phyloP scores from a whole-genome alignment of 2,797 vertebrate genomes.

The Sebastes jordani region DNA sequence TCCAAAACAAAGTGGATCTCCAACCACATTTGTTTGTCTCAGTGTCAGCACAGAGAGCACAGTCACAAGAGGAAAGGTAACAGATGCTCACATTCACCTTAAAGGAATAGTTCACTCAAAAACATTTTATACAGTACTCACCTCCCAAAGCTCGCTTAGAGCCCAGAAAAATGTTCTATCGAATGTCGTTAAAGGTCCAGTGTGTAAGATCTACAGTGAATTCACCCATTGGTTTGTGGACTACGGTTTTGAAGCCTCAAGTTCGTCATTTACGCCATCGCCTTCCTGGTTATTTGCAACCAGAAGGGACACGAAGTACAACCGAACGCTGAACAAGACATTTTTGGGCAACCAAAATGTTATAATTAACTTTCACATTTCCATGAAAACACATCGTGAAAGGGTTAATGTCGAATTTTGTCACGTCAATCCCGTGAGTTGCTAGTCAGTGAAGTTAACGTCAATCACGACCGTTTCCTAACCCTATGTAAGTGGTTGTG shows the following conservation, averaged over 20 bases:
- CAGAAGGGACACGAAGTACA: too few relatives aligned
- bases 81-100: constrained; percentile 5
- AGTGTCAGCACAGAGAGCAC: constrained; percentile 27
- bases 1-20: constrained; percentile 43
- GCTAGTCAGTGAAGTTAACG: too few relatives aligned
- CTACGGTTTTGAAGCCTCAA: not conserved
- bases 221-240: not conserved
- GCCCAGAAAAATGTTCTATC: not conserved
- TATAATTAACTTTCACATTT: too few relatives aligned
- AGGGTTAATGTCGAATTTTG: too few relatives aligned
- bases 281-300: not conserved
- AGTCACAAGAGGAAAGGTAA: not conserved
- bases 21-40: constrained; percentile 45
- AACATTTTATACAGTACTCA: not conserved
- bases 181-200: not conserved
- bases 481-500: too few relatives aligned
- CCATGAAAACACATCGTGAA: too few relatives aligned
- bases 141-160: not conserved
- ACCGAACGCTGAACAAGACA: too few relatives aligned
- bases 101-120: not conserved
- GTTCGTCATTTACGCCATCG: not conserved
- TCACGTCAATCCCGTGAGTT: too few relatives aligned
- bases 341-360: too few relatives aligned
- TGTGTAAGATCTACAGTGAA: not conserved
- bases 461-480: too few relatives aligned